Percentiles rank a stretch among this genome's conserved stretches.
Conservation (phyloP, 2,113 vertebrate genomes). For the Phoxinus phoxinus region DNA sequence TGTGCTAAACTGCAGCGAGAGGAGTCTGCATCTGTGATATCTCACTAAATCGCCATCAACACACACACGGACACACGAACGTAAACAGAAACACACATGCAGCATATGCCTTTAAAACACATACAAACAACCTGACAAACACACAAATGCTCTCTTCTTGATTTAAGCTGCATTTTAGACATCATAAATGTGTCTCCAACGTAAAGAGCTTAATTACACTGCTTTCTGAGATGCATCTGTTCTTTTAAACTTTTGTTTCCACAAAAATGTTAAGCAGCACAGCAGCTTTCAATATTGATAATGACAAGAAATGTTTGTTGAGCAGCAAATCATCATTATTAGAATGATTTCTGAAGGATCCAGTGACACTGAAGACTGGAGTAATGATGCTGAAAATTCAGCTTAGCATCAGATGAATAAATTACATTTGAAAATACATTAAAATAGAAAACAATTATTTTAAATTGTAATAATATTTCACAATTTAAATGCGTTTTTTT, state of each 20-base stretch:
- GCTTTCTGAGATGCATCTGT: background rate
- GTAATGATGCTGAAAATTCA: background rate
- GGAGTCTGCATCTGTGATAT: conserved; percentile 45
- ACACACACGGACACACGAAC: background rate
- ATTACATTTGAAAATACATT: background rate
- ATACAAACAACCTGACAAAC: background rate
- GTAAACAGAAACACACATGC: background rate
- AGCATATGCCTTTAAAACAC: background rate
- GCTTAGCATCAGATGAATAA: background rate
- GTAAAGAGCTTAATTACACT: background rate
- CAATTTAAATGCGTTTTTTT: background rate
- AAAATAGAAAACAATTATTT: background rate
- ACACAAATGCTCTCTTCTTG: background rate
- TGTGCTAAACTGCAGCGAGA: conserved; percentile 25
- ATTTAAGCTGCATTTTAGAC: background rate
- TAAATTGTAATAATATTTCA: background rate
- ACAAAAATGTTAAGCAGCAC: too few species aligned
- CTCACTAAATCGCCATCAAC: conserved; percentile 38
- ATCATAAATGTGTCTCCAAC: background rate
- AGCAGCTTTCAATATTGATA: too few species aligned
- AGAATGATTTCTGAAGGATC: background rate
- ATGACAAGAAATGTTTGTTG: background rate
- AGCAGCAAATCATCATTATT: background rate
- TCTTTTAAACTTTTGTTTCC: too few species aligned
- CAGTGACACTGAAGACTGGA: background rate